Evolutionary conservation across 2,797 vertebrate species (phyloP).

Genomic region (Odontamblyopus lacepedii): DNA sequence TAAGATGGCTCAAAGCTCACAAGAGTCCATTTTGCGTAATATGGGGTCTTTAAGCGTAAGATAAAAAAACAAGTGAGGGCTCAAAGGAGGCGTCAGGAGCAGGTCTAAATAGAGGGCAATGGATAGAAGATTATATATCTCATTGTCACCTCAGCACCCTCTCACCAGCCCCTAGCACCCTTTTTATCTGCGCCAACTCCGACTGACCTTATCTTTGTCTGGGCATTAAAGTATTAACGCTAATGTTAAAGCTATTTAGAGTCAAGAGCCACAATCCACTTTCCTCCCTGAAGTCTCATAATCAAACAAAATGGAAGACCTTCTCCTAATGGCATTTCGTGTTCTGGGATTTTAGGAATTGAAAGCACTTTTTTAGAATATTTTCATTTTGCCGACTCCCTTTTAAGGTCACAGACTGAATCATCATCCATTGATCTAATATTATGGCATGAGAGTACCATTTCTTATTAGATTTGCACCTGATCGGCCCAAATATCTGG

Average conservation of each 20-base stretch:
- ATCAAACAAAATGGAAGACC: background rate
- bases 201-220: constrained; percentile 44
- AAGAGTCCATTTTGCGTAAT: no score
- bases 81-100: constrained; percentile 53
- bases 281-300: constrained; percentile 7
- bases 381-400: no score
- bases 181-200: constrained; percentile 31
- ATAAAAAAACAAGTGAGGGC: constrained; percentile 18
- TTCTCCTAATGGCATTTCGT: background rate
- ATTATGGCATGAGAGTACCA: background rate
- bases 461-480: background rate
- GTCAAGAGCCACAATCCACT: constrained; percentile 15
- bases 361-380: background rate
- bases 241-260: constrained; percentile 11
- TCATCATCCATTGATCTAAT: background rate
- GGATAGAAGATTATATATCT: constrained; percentile 49
- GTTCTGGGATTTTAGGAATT: background rate
- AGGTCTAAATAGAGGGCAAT: constrained; percentile 21
- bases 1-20: no score
- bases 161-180: constrained; percentile 35
- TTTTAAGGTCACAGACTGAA: background rate
- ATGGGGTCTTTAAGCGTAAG: background rate
- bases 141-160: constrained; percentile 39
- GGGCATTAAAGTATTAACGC: constrained; percentile 33
- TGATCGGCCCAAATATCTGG: no score